Evolutionary conservation across 2,113 vertebrate genomes (phyloP).

Genomic region (Anoplopoma fimbria): DNA sequence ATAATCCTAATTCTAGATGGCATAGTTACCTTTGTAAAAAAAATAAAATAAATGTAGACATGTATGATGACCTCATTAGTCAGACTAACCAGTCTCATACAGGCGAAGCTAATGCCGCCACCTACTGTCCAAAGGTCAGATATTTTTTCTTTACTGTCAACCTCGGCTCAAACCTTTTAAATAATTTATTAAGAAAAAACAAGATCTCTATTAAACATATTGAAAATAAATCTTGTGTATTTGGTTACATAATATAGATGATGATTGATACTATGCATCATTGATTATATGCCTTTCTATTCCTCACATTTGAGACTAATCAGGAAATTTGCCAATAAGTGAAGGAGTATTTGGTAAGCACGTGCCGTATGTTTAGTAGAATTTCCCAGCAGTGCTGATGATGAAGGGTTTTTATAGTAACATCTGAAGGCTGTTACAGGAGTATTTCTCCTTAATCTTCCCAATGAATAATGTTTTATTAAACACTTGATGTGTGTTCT

Average conservation of each 20-base stretch:
- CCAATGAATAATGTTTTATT: not conserved
- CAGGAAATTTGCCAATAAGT: not conserved
- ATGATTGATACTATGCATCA: not conserved
- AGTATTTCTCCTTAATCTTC: not conserved
- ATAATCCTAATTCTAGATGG: not conserved
- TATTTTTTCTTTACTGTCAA: not conserved
- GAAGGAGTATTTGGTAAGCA: conserved; percentile 6
- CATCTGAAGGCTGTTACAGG: not conserved
- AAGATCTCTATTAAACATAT: not conserved
- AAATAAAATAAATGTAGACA: too few species aligned
- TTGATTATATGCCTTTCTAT: not conserved
- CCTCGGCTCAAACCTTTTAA: not conserved
- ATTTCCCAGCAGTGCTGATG: not conserved
- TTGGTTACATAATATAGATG: not conserved
- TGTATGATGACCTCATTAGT: not conserved
- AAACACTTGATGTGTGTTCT: not conserved
- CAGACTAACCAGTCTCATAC: not conserved
- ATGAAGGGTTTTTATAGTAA: not conserved
- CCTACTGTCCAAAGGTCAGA: conserved; percentile 11
- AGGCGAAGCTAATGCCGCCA: not conserved
- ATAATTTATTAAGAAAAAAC: not conserved
- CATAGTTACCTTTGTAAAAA: not conserved
- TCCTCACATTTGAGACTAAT: not conserved
- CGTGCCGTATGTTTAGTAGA: not conserved
- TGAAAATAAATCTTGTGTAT: not conserved